phyloP scores from a whole-genome alignment of 2,113 vertebrate genomes.

The Artemisiospiza belli region DNA sequence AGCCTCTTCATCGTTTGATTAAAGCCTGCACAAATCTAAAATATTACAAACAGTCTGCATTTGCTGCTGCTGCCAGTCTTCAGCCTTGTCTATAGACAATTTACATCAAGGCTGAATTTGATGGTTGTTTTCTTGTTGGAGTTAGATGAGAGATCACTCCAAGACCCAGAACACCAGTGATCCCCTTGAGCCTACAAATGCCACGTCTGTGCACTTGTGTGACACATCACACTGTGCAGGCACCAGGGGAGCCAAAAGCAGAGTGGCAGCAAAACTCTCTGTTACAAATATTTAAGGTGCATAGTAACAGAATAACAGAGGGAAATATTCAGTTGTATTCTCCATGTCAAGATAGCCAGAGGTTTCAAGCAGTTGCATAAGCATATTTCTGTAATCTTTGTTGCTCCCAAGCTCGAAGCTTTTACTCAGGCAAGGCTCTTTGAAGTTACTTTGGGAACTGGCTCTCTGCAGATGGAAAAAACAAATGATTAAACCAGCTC shows the following conservation, averaged over 20 bases:
- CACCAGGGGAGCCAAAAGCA: not conserved
- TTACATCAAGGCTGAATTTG: not conserved
- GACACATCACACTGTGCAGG: not conserved
- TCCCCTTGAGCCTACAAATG: not conserved
- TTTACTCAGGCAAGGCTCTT: slow-evolving; percentile 9
- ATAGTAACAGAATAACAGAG: not conserved
- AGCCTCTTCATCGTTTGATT: not conserved
- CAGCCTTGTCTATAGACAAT: not conserved
- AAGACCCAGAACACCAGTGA: not conserved
- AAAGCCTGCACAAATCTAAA: not conserved
- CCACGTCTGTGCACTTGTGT: fast-evolving
- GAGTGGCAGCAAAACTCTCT: not conserved
- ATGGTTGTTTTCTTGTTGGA: not conserved
- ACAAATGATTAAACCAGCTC: slow-evolving; percentile 51
- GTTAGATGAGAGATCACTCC: not conserved
- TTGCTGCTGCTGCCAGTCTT: not conserved
- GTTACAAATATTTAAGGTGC: not conserved
- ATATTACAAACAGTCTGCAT: not conserved
- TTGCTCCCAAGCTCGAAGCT: slow-evolving; percentile 17
- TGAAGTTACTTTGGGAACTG: slow-evolving; percentile 38
- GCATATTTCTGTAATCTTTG: slow-evolving; percentile 22
- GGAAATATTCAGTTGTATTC: not conserved
- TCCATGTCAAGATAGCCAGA: not conserved
- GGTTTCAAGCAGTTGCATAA: slow-evolving; percentile 16
- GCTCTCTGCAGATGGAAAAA: slow-evolving; percentile 21